Conservation (phyloP, 2,113 vertebrate species). For the Cariama cristata region DNA sequence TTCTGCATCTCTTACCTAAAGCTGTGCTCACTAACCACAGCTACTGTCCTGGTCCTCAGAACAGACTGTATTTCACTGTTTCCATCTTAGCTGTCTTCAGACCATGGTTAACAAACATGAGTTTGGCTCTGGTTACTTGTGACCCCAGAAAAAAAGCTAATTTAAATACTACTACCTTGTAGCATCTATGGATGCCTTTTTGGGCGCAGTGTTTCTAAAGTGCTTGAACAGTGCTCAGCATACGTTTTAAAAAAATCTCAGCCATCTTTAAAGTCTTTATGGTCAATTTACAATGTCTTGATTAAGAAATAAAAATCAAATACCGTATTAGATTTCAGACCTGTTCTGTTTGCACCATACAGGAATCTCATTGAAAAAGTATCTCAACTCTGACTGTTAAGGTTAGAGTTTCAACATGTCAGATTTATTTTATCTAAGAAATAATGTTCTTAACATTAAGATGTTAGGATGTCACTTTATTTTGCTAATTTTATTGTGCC, state of each 20-base stretch:
- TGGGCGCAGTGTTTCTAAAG: neutral
- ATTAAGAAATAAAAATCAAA: neutral
- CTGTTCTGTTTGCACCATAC: neutral
- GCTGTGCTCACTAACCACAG: neutral
- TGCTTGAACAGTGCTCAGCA: neutral
- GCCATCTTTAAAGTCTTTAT: neutral
- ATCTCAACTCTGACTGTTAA: neutral
- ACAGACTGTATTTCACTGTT: neutral
- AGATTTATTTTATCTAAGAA: neutral
- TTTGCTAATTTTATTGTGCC: neutral
- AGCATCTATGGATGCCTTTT: neutral
- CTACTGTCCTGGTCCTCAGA: neutral
- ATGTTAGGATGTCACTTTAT: neutral
- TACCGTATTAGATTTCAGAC: neutral
- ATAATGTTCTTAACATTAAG: neutral
- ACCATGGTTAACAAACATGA: neutral
- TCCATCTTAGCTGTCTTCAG: neutral
- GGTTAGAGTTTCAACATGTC: neutral
- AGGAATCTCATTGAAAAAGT: neutral
- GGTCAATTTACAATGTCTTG: neutral
- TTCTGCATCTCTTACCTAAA: neutral
- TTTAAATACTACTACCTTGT: neutral
- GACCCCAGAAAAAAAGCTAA: neutral
- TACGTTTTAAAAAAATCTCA: neutral
- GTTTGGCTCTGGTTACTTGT: neutral